phyloP scores from a whole-genome alignment of 2,797 vertebrate species.

The Euthynnus affinis region DNA sequence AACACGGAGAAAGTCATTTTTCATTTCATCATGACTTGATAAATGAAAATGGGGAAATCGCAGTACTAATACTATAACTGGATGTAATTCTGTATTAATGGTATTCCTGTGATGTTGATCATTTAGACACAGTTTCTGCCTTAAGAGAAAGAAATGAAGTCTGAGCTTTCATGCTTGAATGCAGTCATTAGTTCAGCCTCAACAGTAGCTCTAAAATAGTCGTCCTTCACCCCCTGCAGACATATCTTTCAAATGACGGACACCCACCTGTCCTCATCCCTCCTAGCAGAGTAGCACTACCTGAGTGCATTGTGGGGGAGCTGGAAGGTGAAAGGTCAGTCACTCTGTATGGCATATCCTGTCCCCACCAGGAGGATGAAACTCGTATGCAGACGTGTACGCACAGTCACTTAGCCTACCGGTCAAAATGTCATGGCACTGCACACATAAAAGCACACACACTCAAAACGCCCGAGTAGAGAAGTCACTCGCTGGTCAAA shows the following conservation, averaged over 20 bases:
- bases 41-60: too few relatives aligned
- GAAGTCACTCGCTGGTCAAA: constrained; percentile 54
- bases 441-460: constrained; percentile 54
- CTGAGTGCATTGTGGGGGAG: constrained; percentile 56
- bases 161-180: neutral
- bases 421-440: constrained; percentile 69
- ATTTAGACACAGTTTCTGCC: neutral
- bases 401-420: constrained; percentile 34
- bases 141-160: neutral
- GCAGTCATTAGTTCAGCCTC: constrained; percentile 17
- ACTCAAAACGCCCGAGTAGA: constrained; percentile 19
- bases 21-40: too few relatives aligned
- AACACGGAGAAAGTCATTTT: neutral
- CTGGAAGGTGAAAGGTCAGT: constrained; percentile 77
- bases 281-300: constrained; percentile 38
- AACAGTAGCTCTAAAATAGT: constrained; percentile 36
- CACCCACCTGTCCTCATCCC: constrained; percentile 42
- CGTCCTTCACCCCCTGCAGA: constrained; percentile 11
- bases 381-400: constrained; percentile 37
- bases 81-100: neutral
- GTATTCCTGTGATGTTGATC: neutral
- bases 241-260: constrained; percentile 43
- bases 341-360: constrained; percentile 64
- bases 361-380: constrained; percentile 57
- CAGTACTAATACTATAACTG: too few relatives aligned